Percentiles rank a stretch among this genome's conserved stretches.
These are phyloP conservation scores for Byasa hedistus DNA, from an alignment of 2,888 invertebrate genomes.

Conservation along the genomic window DNA sequence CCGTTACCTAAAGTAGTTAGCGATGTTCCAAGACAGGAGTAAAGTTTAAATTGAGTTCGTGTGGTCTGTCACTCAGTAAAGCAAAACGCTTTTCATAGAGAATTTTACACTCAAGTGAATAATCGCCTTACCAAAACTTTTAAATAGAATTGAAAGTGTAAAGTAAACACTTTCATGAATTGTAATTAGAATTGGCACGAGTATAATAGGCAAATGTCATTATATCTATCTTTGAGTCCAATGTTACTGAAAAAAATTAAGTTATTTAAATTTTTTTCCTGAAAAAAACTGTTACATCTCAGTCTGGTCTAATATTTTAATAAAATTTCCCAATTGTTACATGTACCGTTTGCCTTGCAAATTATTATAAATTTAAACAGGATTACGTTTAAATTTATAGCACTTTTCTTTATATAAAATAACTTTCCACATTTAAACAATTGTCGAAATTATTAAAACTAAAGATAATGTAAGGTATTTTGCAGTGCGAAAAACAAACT, in stretches of 20 bases:
- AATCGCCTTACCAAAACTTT: slow-evolving; percentile 11
- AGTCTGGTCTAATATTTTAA: too few relatives aligned
- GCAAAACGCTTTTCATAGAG: slow-evolving; percentile 24
- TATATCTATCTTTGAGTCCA: too few relatives aligned
- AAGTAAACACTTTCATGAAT: background rate
- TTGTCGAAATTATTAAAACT: background rate
- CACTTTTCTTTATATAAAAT: too few relatives aligned
- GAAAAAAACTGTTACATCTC: too few relatives aligned
- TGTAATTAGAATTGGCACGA: too few relatives aligned
- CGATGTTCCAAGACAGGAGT: slow-evolving; percentile 18
- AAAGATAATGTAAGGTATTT: too few relatives aligned
- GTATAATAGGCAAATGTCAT: too few relatives aligned
- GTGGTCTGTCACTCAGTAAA: slow-evolving; percentile 45
- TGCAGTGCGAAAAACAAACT: too few relatives aligned
- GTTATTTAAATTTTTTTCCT: too few relatives aligned
- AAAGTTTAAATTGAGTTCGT: slow-evolving; percentile 59
- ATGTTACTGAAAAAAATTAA: too few relatives aligned
- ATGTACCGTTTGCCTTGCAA: background rate
- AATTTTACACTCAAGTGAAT: slow-evolving; percentile 25
- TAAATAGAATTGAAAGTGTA: background rate
- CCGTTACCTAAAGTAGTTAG: slow-evolving; percentile 1
- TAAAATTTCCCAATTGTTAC: background rate
- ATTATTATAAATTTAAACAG: background rate
- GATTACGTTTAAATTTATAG: too few relatives aligned
- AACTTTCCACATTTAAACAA: background rate